These are phyloP conservation scores for Fistularia commersonii DNA, from an alignment of 2,797 vertebrate genomes.

Conservation along the genomic window DNA sequence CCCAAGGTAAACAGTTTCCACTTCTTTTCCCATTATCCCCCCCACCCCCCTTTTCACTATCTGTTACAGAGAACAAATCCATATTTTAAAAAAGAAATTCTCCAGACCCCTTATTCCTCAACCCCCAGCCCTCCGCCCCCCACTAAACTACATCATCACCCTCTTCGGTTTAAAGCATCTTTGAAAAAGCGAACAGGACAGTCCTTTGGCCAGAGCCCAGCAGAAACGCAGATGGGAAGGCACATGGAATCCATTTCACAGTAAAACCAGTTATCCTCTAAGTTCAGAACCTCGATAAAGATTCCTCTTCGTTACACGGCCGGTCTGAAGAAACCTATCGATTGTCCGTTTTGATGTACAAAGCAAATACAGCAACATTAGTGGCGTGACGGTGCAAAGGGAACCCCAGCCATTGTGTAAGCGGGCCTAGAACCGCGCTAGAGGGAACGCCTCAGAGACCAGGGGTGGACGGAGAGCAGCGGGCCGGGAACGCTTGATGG, in stretches of 20 bases:
- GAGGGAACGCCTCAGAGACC: constrained; percentile 63
- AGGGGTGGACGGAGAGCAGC: constrained; percentile 47
- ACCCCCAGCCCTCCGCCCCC: constrained; percentile 19
- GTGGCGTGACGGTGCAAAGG: constrained; percentile 46
- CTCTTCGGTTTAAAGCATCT: constrained; percentile 52
- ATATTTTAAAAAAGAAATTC: constrained; percentile 32
- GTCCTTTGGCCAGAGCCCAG: constrained; percentile 64
- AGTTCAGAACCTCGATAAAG: constrained; percentile 54
- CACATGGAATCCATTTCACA: constrained; percentile 74
- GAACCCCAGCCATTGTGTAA: constrained; percentile 55
- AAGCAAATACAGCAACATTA: constrained; percentile 52
- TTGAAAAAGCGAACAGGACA: constrained; percentile 66
- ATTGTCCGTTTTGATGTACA: constrained; percentile 65
- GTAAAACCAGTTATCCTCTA: constrained; percentile 40
- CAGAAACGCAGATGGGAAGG: constrained; percentile 63
- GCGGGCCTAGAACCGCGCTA: constrained; percentile 51
- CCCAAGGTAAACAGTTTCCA: constrained; percentile 55
- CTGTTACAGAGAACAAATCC: constrained; percentile 40
- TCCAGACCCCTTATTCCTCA: constrained; percentile 43
- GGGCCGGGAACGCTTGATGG: constrained; percentile 61
- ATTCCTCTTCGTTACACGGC: constrained; percentile 42
- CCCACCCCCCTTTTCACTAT: constrained; percentile 50
- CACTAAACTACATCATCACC: constrained; percentile 11
- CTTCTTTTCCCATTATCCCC: constrained; percentile 26
- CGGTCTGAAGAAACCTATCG: constrained; percentile 61